These are phyloP conservation scores for Ephialtes manifestator DNA, from an alignment of 2,888 invertebrate species.

Conservation along the genomic window DNA sequence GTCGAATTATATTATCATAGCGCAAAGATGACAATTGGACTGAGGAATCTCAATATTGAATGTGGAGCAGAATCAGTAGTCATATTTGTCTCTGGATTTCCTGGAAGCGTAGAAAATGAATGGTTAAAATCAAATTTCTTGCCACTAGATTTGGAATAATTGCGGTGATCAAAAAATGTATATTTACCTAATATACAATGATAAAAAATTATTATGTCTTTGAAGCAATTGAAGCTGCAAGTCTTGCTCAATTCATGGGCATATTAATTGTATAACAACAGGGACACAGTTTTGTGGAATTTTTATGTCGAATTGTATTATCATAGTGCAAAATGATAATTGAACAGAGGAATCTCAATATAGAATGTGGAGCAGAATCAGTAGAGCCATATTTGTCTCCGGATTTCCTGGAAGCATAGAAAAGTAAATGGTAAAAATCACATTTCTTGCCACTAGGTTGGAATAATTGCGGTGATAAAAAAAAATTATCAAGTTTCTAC, in stretches of 20 bases:
- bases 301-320: background rate
- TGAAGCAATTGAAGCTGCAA: slow-evolving; percentile 20
- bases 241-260: slow-evolving; percentile 9
- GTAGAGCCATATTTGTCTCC: no score
- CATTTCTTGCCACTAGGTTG: no score
- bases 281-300: background rate
- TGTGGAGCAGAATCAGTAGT: background rate
- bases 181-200: slow-evolving; percentile 31
- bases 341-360: background rate
- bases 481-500: slow-evolving; percentile 21
- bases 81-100: no score
- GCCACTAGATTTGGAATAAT: no score
- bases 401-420: no score
- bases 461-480: background rate
- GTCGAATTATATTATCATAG: background rate
- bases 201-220: slow-evolving; percentile 34
- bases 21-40: background rate
- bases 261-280: background rate
- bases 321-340: background rate
- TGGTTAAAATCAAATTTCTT: slow-evolving; percentile 4
- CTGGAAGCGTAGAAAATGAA: no score
- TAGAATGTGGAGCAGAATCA: background rate
- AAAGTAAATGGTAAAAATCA: background rate
- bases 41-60: background rate
- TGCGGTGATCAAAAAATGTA: slow-evolving; percentile 1